Base-by-base conservation (phyloP, 2,113 vertebrate species). In the Zosterops pallidus region DNA sequence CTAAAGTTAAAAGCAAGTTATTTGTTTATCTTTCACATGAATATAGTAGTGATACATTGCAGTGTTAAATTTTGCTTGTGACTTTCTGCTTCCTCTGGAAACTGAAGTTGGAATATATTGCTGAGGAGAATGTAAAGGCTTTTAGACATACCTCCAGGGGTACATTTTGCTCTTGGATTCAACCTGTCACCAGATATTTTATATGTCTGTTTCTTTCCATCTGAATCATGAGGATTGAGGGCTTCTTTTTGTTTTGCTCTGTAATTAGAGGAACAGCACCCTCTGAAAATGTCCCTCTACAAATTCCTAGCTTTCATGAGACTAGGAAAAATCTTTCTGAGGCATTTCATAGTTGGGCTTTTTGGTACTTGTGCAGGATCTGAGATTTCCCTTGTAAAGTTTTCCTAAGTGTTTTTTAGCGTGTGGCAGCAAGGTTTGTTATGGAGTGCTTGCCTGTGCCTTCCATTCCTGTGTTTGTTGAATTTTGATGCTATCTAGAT, bases 391-490 rank as follows among this genome's bases (percentile, higher is more conserved):
- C 16, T 57, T 75, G 26, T 28, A 4, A 62, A 75, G 5, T 67
- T 86, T 71, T 68, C 13, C 14, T 4, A 31, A 59, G 39, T 59
- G 19, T 68, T 59, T 49, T 63, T 49, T n/a, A 49, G 31, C 4
- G 2, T 55, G 8, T 64, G 63, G 25, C 44, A 55, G 53, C 53
- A 55, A 9, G 57, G 22, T 28, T 28, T 33, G 3, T 82, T 49
- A 42, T 0, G 2, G 19, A 59, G 22, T 23, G 9, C 22, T 29
- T 70, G 31, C 28, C 33, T 85, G 11, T 1, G 1, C 37, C 20
- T 70, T 53, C 47, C 39, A 14, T 62, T 71, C 23, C 22, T 33
- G 2, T 2, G 0, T 78, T 74, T 25, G 22, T n/a, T 50, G 15
- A 49, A 44, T 68, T 93, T 64, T 35, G 37, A 7, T 92, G 53